These are phyloP conservation scores for Ciona savignyi DNA, from an alignment of 23 tunicate species.

Conservation along the genomic window DNA sequence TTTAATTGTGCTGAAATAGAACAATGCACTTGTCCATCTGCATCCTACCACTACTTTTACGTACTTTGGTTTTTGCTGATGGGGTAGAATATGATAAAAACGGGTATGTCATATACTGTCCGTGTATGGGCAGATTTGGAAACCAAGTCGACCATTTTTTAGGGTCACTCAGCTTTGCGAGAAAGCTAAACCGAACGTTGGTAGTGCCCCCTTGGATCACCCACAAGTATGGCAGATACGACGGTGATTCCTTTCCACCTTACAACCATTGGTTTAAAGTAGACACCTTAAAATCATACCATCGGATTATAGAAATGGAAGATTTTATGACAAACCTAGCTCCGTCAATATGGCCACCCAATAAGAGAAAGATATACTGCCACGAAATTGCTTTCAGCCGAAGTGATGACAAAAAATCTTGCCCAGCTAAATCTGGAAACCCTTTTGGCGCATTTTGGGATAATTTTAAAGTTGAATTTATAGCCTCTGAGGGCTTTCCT, in stretches of 20 bases:
- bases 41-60: background rate
- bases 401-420: conserved; percentile 50
- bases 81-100: conserved; percentile 23
- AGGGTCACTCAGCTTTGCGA: conserved; percentile 68
- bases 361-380: conserved; percentile 51
- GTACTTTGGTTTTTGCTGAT: background rate
- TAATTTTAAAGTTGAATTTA: conserved; percentile 56
- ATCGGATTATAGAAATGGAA: conserved; percentile 54
- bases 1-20: conserved; percentile 37
- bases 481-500: conserved; percentile 29
- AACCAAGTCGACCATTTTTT: conserved; percentile 86
- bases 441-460: conserved; percentile 95
- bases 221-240: conserved; percentile 3
- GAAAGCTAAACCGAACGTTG: conserved; percentile 66
- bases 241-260: conserved; percentile 16
- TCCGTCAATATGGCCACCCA: conserved; percentile 56
- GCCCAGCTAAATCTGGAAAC: conserved; percentile 86
- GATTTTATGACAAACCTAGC: conserved; percentile 63
- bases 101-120: conserved; percentile 87
- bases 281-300: conserved; percentile 33
- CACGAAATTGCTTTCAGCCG: conserved; percentile 35
- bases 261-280: conserved; percentile 64
- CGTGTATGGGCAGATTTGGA: conserved; percentile 95
- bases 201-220: conserved; percentile 83
- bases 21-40: conserved; percentile 2